Evolutionary conservation across 2,113 vertebrate genomes (phyloP).

Genomic region (Embiotoca jacksoni): DNA sequence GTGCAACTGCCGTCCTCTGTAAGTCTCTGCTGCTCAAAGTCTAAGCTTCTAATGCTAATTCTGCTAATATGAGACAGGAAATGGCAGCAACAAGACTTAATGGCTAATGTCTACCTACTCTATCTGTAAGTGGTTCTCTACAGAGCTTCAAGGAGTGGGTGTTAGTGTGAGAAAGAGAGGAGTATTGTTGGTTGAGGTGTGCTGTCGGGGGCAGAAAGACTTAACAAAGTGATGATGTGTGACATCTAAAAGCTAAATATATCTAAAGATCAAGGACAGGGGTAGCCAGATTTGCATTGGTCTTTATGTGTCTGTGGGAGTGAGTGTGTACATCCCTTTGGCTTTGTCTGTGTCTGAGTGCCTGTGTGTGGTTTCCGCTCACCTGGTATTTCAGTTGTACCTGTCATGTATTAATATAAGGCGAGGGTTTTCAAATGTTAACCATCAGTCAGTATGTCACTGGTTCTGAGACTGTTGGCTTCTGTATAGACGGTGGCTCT

Average conservation of each 20-base stretch:
- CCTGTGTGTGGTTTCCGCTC: constrained; percentile 56
- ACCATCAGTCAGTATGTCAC: constrained; percentile 79
- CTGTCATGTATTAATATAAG: constrained; percentile 76
- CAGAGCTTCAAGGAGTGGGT: constrained; percentile 79
- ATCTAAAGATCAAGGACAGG: constrained; percentile 32
- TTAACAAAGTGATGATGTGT: constrained; percentile 86
- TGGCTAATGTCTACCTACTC: constrained; percentile 78
- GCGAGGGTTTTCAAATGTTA: constrained; percentile 78
- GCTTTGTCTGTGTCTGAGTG: constrained; percentile 47
- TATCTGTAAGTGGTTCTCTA: constrained; percentile 86
- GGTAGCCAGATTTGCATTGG: constrained; percentile 41
- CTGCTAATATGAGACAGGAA: constrained; percentile 85
- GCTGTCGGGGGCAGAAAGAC: constrained; percentile 71
- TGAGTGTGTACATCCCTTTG: constrained; percentile 23
- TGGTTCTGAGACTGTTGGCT: constrained; percentile 78
- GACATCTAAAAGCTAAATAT: constrained; percentile 82
- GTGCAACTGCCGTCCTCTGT: constrained; percentile 38
- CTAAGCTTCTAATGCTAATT: constrained; percentile 30
- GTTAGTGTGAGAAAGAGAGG: constrained; percentile 19
- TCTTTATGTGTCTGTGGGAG: constrained; percentile 35
- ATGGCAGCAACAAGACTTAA: constrained; percentile 81
- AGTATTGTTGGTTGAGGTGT: constrained; percentile 47
- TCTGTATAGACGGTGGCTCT: constrained; percentile 78
- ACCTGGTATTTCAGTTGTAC: constrained; percentile 65
- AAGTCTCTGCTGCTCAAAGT: constrained; percentile 58